Evolutionary conservation across 2,113 vertebrate genomes (phyloP).

Genomic region (Varanus salvator): DNA sequence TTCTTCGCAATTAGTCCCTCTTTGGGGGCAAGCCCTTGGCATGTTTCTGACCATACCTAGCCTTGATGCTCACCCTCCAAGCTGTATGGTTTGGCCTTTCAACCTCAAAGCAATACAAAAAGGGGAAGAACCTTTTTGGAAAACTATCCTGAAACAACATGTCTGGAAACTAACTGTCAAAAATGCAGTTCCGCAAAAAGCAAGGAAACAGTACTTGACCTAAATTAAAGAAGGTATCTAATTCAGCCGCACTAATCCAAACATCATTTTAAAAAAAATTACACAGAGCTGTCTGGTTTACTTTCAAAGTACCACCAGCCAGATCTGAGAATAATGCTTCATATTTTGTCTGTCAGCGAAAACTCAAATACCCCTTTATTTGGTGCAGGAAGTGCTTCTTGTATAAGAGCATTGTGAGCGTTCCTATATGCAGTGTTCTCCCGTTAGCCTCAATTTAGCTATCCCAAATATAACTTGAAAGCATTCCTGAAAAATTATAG

Average conservation of each 20-base stretch:
- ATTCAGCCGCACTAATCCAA: constrained; percentile 6
- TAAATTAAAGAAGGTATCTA: constrained; percentile 16
- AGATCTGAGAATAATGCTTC: constrained; percentile 13
- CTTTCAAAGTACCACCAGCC: background rate
- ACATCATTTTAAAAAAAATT: constrained; percentile 11
- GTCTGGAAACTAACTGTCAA: constrained; percentile 23
- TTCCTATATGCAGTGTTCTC: background rate
- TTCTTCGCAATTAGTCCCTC: no score
- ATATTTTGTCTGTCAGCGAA: constrained; percentile 3
- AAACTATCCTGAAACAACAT: constrained; percentile 3
- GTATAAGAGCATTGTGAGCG: background rate
- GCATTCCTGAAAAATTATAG: constrained; percentile 39
- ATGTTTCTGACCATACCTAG: no score
- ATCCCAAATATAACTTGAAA: constrained; percentile 42
- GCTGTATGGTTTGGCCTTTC: background rate
- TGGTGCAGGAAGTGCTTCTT: background rate
- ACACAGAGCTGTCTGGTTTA: constrained; percentile 11
- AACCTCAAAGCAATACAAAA: background rate
- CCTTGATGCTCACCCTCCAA: no score
- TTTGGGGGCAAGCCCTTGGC: no score
- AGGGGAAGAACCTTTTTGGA: background rate
- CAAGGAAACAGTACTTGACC: constrained; percentile 10
- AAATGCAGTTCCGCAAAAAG: background rate
- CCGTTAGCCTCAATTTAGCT: constrained; percentile 21
- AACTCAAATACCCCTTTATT: constrained; percentile 1